Conservation (phyloP, 1,140 invertebrate genomes). For the Colletes latitarsis region DNA sequence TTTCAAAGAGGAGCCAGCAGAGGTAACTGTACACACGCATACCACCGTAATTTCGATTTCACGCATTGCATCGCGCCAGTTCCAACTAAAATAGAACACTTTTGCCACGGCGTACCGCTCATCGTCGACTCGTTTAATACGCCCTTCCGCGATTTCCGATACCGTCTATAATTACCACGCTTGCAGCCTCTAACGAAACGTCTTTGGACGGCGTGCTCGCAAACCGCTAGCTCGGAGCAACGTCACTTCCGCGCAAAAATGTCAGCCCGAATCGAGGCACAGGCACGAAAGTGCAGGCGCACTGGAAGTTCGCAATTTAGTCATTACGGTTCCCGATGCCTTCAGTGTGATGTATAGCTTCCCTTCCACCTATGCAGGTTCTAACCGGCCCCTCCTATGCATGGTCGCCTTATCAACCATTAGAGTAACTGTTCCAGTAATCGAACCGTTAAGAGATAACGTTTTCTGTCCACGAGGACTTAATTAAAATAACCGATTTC, state of each 20-base stretch:
- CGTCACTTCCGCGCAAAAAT: slow-evolving; percentile 49
- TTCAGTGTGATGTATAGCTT: slow-evolving; percentile 57
- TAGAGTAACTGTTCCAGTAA: too few relatives aligned
- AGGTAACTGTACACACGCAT: background rate
- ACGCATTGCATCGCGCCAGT: background rate
- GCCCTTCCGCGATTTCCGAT: background rate
- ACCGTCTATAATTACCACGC: background rate
- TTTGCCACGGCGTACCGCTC: background rate
- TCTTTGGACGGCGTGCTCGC: background rate
- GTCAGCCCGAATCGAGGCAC: slow-evolving; percentile 34
- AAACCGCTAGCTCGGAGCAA: background rate
- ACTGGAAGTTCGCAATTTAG: slow-evolving; percentile 66
- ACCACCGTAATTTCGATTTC: slow-evolving; percentile 1
- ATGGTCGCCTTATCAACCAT: slow-evolving; percentile 34
- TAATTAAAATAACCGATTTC: too few relatives aligned
- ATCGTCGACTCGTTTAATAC: background rate
- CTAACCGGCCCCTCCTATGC: slow-evolving; percentile 36
- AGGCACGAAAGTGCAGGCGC: slow-evolving; percentile 57
- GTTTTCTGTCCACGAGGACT: too few relatives aligned
- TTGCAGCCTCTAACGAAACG: background rate
- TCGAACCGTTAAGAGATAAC: too few relatives aligned
- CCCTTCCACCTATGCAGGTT: slow-evolving; percentile 50
- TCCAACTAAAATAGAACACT: background rate
- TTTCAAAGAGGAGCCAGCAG: too few relatives aligned
- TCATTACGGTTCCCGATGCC: slow-evolving; percentile 54